Conservation (phyloP, 2,113 vertebrate genomes). For the Cheilinus undulatus region DNA sequence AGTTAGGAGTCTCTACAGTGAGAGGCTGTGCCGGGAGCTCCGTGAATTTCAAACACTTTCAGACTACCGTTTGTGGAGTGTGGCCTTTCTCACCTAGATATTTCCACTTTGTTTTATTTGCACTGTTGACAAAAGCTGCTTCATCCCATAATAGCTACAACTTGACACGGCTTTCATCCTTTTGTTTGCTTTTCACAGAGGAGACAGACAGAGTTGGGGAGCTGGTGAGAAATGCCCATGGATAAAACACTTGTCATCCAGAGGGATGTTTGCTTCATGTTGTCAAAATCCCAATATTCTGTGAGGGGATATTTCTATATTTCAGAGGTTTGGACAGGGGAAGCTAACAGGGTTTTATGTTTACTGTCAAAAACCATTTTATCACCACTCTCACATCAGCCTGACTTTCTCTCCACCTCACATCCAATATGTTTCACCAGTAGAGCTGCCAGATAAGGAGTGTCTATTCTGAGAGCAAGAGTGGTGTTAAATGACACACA, state of each 20-base stretch:
- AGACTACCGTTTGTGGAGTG: neutral
- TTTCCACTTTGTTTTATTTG: neutral
- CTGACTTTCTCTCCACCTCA: neutral
- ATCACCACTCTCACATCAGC: neutral
- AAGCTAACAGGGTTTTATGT: slow-evolving; percentile 18
- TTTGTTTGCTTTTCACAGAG: slow-evolving; percentile 25
- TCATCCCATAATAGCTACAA: neutral
- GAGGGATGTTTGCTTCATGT: slow-evolving; percentile 6
- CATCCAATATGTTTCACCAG: neutral
- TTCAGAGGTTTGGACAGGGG: slow-evolving; percentile 23
- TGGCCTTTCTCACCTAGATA: neutral
- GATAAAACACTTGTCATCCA: slow-evolving; percentile 29
- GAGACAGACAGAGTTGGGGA: neutral
- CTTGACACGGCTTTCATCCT: neutral
- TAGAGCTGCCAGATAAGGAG: neutral
- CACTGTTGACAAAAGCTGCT: neutral
- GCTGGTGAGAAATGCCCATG: neutral
- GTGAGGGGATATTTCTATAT: slow-evolving; percentile 34
- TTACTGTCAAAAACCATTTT: slow-evolving; percentile 36
- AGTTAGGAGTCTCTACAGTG: neutral
- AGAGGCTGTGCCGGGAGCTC: neutral
- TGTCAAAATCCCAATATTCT: slow-evolving; percentile 29
- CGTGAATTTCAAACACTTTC: neutral
- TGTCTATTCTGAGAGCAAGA: neutral
- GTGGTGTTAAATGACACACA: too few relatives aligned